A percentile compares a stretch with the other conserved stretches of the same genome.
Evolutionary conservation across 2,797 vertebrate species (phyloP).

Genomic region (Tolypeutes matacus): DNA sequence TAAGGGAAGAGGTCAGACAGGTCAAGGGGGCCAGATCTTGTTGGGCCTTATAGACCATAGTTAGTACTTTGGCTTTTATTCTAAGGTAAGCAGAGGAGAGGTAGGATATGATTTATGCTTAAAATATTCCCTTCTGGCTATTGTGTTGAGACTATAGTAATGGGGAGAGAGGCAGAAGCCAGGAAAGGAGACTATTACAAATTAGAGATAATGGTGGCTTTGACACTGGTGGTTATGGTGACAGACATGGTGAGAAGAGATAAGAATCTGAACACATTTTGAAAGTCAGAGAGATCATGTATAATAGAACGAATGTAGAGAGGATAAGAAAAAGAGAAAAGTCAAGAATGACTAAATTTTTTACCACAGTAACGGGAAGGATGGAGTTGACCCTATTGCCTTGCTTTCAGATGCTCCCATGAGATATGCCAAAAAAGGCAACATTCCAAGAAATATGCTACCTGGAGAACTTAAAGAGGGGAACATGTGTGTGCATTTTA

Average conservation of each 20-base stretch:
- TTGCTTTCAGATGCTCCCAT: not conserved
- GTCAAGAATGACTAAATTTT: not conserved
- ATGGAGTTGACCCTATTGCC: not conserved
- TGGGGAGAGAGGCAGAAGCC: not conserved
- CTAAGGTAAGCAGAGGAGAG: not conserved
- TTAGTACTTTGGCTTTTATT: conserved; percentile 28
- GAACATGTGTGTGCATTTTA: not conserved
- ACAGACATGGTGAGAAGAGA: not conserved
- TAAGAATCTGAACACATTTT: not conserved
- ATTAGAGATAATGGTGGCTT: conserved; percentile 35
- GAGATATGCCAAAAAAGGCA: not conserved
- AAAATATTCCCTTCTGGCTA: not conserved
- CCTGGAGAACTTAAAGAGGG: not conserved
- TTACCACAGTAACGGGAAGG: not conserved
- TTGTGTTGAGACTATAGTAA: not conserved
- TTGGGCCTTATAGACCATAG: not conserved
- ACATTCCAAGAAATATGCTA: not conserved
- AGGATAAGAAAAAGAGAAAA: not conserved
- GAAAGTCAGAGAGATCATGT: not conserved
- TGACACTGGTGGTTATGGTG: not conserved
- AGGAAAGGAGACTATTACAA: not conserved
- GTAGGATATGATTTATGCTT: not conserved
- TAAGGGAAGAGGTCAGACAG: not conserved
- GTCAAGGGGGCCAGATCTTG: not conserved
- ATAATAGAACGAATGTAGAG: not conserved